A percentile compares a stretch with the other conserved stretches of the same genome.
Evolutionary conservation across 2,113 vertebrate genomes (phyloP).

Genomic region (Sisor rabdophorus): DNA sequence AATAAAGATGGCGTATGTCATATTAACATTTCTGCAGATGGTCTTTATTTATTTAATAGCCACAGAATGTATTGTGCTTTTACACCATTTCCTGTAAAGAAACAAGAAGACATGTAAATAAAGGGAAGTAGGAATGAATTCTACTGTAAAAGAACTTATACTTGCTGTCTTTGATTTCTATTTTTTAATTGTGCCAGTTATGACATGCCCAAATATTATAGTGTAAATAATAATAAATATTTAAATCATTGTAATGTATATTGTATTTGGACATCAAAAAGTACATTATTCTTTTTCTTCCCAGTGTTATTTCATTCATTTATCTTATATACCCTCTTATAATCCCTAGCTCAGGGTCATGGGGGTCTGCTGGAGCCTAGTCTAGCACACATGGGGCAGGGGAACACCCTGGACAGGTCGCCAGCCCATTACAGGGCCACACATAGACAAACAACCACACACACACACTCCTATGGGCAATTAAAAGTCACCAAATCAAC

Average conservation of each 20-base stretch:
- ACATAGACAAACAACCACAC: no score
- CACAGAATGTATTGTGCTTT: background rate
- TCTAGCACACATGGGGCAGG: no score
- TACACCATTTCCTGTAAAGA: slow-evolving; percentile 32
- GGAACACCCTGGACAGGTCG: no score
- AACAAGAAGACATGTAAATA: slow-evolving; percentile 11
- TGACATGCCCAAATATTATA: background rate
- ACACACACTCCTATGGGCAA: no score
- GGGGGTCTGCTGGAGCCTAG: no score
- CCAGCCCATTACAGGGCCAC: no score
- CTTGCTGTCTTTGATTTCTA: background rate
- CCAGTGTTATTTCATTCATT: no score
- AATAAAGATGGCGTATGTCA: background rate
- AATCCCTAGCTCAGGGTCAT: no score
- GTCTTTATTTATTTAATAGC: slow-evolving; percentile 18
- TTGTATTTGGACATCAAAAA: background rate
- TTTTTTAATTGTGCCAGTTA: background rate
- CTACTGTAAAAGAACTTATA: slow-evolving; percentile 2
- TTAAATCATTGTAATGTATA: background rate
- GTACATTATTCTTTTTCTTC: no score
- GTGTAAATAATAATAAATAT: background rate
- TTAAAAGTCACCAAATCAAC: no score
- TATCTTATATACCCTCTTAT: no score
- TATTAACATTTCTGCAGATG: background rate
- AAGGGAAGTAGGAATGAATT: slow-evolving; percentile 18